Evolutionary conservation across 2,797 vertebrate genomes (phyloP).

Genomic region (Myotis vivesi): DNA sequence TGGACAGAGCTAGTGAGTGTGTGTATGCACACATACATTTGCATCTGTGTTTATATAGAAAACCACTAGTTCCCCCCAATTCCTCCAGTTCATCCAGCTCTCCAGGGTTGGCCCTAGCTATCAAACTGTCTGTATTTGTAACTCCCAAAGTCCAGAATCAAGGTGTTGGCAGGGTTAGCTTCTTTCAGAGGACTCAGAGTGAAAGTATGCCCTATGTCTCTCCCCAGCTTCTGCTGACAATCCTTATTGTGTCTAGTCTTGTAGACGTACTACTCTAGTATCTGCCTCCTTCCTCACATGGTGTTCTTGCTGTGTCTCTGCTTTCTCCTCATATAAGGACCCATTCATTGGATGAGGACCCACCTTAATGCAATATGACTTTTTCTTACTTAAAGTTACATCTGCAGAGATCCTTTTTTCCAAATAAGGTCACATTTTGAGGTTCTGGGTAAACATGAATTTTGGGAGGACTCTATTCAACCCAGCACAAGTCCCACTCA

Average conservation of each 20-base stretch:
- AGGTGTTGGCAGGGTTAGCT: background rate
- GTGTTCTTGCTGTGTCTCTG: background rate
- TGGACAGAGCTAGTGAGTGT: background rate
- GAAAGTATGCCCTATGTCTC: background rate
- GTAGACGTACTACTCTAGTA: accelerated
- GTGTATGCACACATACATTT: no score
- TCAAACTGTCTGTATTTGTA: background rate
- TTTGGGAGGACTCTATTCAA: background rate
- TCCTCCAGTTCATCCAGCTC: no score
- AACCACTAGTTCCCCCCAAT: background rate
- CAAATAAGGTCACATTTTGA: background rate
- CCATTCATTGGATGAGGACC: background rate
- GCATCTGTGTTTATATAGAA: background rate
- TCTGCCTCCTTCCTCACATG: background rate
- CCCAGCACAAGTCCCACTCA: background rate
- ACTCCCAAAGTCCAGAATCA: background rate
- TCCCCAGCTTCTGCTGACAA: background rate
- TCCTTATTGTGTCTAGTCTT: background rate
- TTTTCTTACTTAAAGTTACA: background rate
- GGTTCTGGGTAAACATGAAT: background rate
- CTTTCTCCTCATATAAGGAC: background rate
- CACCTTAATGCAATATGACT: background rate
- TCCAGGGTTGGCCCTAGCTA: background rate
- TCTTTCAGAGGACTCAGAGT: background rate
- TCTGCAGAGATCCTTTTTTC: background rate